phyloP scores from a whole-genome alignment of 2,888 invertebrate species.

The Eledona agricola region DNA sequence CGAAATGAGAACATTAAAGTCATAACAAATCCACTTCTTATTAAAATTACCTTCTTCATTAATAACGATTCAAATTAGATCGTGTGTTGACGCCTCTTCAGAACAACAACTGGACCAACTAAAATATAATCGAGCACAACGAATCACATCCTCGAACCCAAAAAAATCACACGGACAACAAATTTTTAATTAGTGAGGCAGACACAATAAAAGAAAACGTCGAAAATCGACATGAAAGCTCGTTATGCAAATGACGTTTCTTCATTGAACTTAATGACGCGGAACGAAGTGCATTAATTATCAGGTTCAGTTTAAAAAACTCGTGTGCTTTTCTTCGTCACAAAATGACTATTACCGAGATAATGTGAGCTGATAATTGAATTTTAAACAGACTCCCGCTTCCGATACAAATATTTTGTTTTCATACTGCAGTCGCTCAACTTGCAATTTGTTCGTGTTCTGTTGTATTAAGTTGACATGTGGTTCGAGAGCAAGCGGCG shows the following conservation, averaged over 20 bases:
- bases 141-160: too few relatives aligned
- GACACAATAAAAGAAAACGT: conserved; percentile 10
- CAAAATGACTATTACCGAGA: too few relatives aligned
- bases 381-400: background rate
- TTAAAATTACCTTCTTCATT: conserved; percentile 31
- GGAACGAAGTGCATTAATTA: conserved; percentile 30
- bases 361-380: background rate
- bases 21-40: conserved; percentile 17
- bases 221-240: conserved; percentile 39
- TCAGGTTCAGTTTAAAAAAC: conserved; percentile 6
- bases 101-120: too few relatives aligned
- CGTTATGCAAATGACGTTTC: conserved; percentile 41
- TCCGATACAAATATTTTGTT: conserved; percentile 2
- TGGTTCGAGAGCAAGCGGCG: conserved; percentile 27
- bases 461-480: conserved; percentile 33
- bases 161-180: too few relatives aligned
- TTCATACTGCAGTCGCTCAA: background rate
- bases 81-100: conserved; percentile 16
- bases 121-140: too few relatives aligned
- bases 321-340: too few relatives aligned
- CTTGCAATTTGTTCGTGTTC: conserved; percentile 18
- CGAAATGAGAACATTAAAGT: conserved; percentile 18
- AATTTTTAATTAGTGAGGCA: conserved; percentile 29
- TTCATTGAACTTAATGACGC: conserved; percentile 33
- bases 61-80: conserved; percentile 30